phyloP scores from a whole-genome alignment of 1,140 invertebrate species.

The Scylla paramamosain region DNA sequence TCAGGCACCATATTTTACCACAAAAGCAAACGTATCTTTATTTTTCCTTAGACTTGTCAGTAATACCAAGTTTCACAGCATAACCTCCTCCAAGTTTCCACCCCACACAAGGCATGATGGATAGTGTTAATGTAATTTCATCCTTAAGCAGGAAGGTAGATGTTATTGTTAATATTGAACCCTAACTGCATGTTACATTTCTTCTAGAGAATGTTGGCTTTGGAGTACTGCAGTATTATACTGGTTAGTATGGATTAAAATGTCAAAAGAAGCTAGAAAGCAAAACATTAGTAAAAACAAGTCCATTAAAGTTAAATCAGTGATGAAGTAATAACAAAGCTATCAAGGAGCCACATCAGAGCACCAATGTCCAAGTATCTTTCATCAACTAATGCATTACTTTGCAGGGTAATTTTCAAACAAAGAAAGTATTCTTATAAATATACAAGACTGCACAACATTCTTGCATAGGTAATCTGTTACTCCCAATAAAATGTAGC shows the following conservation, averaged over 20 bases:
- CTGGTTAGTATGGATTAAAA: neutral
- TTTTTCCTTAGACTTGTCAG: neutral
- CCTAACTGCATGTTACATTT: no score
- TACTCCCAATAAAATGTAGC: neutral
- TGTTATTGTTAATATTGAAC: no score
- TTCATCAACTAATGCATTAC: neutral
- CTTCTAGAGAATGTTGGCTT: no score
- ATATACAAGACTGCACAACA: neutral
- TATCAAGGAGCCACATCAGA: neutral
- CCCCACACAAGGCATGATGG: neutral
- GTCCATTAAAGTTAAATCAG: neutral
- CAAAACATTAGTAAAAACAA: neutral
- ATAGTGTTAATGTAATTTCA: no score
- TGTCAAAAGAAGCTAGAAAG: neutral
- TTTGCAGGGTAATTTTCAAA: neutral
- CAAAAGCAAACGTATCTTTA: neutral
- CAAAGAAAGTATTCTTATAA: neutral
- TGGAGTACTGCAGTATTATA: neutral
- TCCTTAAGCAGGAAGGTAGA: neutral
- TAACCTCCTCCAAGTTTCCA: neutral
- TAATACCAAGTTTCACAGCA: neutral
- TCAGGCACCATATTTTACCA: neutral
- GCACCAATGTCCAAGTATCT: neutral
- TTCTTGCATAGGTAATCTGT: neutral
- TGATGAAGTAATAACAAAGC: neutral